Evolutionary conservation across 2,888 invertebrate species (phyloP).

Genomic region (Calephelis perditalis): DNA sequence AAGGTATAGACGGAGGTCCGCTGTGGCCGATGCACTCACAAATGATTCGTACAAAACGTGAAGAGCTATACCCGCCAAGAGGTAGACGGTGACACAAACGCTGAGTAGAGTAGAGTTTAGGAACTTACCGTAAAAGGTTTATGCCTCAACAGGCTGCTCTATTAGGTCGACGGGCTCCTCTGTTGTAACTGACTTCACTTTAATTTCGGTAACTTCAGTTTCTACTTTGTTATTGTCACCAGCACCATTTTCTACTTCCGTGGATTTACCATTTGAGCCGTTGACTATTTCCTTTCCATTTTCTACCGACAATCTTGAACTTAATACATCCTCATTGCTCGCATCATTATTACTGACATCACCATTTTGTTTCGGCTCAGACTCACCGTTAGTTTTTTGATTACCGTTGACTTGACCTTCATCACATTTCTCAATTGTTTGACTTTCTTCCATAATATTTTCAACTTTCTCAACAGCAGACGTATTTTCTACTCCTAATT

Average conservation of each 20-base stretch:
- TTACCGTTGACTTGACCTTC: slow-evolving; percentile 60
- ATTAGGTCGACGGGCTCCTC: slow-evolving; percentile 61
- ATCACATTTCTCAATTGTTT: slow-evolving; percentile 34
- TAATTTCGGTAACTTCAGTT: slow-evolving; percentile 62
- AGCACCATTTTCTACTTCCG: slow-evolving; percentile 47
- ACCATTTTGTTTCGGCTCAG: slow-evolving; percentile 49
- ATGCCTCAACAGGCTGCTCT: slow-evolving; percentile 74
- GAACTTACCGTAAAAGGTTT: slow-evolving; percentile 56
- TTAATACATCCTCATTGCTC: slow-evolving; percentile 52
- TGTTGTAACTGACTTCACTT: slow-evolving; percentile 76
- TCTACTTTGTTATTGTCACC: slow-evolving; percentile 54
- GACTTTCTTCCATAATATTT: slow-evolving; percentile 29
- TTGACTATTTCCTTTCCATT: slow-evolving; percentile 46
- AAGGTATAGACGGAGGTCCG: no score
- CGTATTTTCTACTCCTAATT: slow-evolving; percentile 29
- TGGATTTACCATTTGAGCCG: slow-evolving; percentile 35
- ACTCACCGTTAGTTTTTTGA: slow-evolving; percentile 47
- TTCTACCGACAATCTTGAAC: slow-evolving; percentile 54
- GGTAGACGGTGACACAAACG: no score
- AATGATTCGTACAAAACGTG: no score
- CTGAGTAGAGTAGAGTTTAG: neutral
- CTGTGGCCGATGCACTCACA: no score
- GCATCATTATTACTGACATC: slow-evolving; percentile 48
- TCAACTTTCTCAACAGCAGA: slow-evolving; percentile 27
- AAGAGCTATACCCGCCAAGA: no score